Evolutionary conservation across 1,140 invertebrate species (phyloP).

Genomic region (Drosophila bifasciata): DNA sequence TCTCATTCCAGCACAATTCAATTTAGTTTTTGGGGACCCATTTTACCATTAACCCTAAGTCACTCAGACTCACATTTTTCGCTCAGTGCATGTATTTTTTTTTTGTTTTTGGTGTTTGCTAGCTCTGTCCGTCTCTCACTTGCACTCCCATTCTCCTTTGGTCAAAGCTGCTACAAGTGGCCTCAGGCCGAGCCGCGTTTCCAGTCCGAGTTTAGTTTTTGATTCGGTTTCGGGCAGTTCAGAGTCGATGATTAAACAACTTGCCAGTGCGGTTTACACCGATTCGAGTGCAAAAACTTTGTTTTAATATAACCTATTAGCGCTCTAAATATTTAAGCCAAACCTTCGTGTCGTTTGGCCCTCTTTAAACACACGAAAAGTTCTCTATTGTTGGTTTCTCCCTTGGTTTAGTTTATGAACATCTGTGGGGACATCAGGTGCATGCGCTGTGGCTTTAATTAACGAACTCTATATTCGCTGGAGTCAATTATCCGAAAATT

Average conservation of each 20-base stretch:
- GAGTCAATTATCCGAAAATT: slow-evolving; percentile 14
- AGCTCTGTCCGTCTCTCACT: slow-evolving; percentile 33
- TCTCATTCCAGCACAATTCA: too few relatives aligned
- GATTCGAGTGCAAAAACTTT: slow-evolving; percentile 10
- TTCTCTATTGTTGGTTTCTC: background rate
- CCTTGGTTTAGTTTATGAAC: slow-evolving; percentile 1
- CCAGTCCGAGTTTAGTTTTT: slow-evolving; percentile 60
- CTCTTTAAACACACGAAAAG: background rate
- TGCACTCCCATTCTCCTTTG: slow-evolving; percentile 55
- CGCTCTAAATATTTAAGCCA: slow-evolving; percentile 16
- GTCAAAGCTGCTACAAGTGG: slow-evolving; percentile 69
- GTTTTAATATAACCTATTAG: slow-evolving; percentile 30
- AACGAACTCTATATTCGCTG: background rate
- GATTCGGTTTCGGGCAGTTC: slow-evolving; percentile 62
- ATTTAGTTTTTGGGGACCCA: too few relatives aligned
- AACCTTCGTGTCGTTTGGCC: slow-evolving; percentile 1
- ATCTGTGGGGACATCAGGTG: slow-evolving; percentile 5
- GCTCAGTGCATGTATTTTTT: too few relatives aligned
- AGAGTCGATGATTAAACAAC: slow-evolving; percentile 23
- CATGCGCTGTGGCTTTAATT: background rate
- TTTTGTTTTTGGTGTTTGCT: slow-evolving; percentile 2
- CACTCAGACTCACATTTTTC: too few relatives aligned
- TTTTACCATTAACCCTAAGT: background rate
- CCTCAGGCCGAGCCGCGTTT: slow-evolving; percentile 38
- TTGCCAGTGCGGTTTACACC: background rate